Conservation (phyloP, 2,888 invertebrate genomes). For the Toxonevra muliebris region DNA sequence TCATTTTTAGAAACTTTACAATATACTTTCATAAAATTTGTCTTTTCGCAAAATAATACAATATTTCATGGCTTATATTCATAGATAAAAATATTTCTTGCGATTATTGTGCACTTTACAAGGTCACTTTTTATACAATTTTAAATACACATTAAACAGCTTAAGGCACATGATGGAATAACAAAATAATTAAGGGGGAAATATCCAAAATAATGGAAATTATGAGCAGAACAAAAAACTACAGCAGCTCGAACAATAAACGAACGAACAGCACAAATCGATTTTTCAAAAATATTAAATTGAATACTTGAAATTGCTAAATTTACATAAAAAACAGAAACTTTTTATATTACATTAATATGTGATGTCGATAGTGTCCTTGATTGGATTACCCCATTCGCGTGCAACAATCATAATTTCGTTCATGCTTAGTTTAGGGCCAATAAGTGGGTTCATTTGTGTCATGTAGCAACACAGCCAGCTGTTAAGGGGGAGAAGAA, state of each 20-base stretch:
- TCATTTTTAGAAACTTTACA: not conserved
- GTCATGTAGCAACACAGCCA: constrained; percentile 64
- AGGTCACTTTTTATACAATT: constrained; percentile 29
- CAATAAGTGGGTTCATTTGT: constrained; percentile 61
- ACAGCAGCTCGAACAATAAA: no score
- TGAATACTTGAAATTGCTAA: no score
- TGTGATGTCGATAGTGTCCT: constrained; percentile 49
- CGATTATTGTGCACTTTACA: constrained; percentile 30
- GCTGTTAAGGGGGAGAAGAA: constrained; percentile 42
- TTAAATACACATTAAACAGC: constrained; percentile 15
- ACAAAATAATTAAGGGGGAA: constrained; percentile 11
- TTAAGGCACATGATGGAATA: constrained; percentile 39
- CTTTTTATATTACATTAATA: constrained; percentile 29
- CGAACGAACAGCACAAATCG: no score
- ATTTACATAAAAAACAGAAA: not conserved
- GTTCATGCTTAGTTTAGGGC: constrained; percentile 58
- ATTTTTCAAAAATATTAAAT: not conserved
- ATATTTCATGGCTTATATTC: constrained; percentile 14
- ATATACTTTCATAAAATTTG: not conserved
- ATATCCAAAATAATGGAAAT: constrained; percentile 28
- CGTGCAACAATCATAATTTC: constrained; percentile 61
- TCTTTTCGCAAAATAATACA: constrained; percentile 1
- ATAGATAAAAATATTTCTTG: constrained; percentile 6
- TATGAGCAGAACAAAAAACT: constrained; percentile 6
- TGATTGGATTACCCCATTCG: constrained; percentile 59